Evolutionary conservation across 2,797 vertebrate genomes (phyloP), one percentile per base, ranked within the genome.

Genomic region (Chelidonichthys spinosus): DNA sequence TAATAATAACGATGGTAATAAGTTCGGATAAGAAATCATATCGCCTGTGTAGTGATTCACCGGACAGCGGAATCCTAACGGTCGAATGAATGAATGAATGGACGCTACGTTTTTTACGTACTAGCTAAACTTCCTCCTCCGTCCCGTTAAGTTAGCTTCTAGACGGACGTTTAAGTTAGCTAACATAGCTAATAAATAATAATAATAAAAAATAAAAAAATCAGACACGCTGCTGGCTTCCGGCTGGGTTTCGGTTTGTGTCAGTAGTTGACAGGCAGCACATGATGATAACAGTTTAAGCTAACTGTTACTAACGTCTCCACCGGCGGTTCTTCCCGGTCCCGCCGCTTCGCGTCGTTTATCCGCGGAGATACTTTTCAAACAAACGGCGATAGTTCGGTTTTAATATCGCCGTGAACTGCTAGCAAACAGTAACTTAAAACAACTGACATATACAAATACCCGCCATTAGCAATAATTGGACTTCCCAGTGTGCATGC

Each of bases 391-490:
- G 14, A 3, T 2, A 36, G 8, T 18, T 15, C 4, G 5, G 25
- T 36, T 62, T 46, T 18, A 46, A 25, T 17, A 50, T 60, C 13
- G 68, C 25, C 18, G 4, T 25, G 11, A 15, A 61, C 17, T 50
- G 15, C 39, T 47, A 39, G 42, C 32, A 10, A 40, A 70, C 39
- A 44, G 14, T 8, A 61, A 55, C 56, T 68, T 68, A 43, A 68
- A 81, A 18, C 25, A 25, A 43, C 18, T 6, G 39, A 25, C 7
- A 43, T 36, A 43, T 82, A 87, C 64, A 94, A 94, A 92, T 84
- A 83, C 94, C 94, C 94, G 94, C 92, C 91, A 87, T 89, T 88
- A 73, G 67, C 85, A 55, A 87, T 83, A 71, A 92, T 92, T 90
- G 64, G 87, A 88, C 86, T 84, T 85, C 62, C 25, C 79, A 90